Conservation (phyloP, 2,888 invertebrate species). For the Sesamia inferens region DNA sequence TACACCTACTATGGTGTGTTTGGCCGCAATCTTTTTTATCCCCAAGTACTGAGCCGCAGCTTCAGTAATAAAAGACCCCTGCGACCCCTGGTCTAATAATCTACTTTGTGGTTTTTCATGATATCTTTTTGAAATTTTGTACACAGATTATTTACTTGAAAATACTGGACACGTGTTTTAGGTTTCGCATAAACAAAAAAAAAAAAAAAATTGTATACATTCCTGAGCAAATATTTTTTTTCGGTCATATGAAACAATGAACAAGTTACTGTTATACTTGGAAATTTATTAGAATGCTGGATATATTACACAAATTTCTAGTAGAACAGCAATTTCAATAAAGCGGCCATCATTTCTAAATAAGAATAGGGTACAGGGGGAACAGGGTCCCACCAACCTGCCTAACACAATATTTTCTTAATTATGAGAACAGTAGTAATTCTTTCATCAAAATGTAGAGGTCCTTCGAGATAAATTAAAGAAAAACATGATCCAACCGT, state of each 20-base stretch:
- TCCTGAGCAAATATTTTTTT: no score
- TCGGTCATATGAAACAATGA: neutral
- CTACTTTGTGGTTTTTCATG: no score
- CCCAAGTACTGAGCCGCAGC: no score
- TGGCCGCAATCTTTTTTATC: no score
- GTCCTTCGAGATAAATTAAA: constrained; percentile 10
- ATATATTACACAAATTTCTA: neutral
- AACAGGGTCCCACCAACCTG: neutral
- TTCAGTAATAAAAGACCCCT: no score
- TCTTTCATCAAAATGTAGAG: neutral
- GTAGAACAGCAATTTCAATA: neutral
- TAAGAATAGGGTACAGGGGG: constrained; percentile 4
- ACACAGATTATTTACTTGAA: no score
- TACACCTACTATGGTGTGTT: no score
- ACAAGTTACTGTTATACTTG: neutral
- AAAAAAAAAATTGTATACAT: no score
- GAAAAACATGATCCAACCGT: constrained; percentile 29
- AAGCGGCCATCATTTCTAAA: constrained; percentile 17
- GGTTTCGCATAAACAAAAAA: no score
- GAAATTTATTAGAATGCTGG: neutral
- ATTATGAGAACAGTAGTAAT: constrained; percentile 33
- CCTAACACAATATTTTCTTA: constrained; percentile 46
- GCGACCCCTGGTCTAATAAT: no score
- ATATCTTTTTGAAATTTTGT: no score
- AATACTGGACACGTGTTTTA: no score